Evolutionary conservation across 2,113 vertebrate genomes (phyloP).

Genomic region (Okapia johnstoni): DNA sequence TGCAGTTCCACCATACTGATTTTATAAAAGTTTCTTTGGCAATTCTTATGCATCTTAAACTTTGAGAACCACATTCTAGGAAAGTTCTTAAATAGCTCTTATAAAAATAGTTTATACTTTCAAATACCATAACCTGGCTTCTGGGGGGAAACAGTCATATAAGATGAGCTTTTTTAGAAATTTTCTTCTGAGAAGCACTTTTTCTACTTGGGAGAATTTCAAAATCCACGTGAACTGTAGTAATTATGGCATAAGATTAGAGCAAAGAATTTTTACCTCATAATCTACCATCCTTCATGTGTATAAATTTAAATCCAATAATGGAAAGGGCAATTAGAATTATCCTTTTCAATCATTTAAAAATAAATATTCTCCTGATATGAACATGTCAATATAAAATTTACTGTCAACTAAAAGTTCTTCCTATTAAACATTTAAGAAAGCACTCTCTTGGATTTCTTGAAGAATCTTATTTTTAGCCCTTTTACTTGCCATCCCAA

Average conservation of each 20-base stretch:
- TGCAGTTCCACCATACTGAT: not conserved
- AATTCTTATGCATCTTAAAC: not conserved
- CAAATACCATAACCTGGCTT: not conserved
- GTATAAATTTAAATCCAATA: not conserved
- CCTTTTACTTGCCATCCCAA: not conserved
- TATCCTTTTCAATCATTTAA: not conserved
- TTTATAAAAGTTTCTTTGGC: not conserved
- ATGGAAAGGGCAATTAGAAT: not conserved
- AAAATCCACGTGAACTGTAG: not conserved
- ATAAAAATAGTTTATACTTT: not conserved
- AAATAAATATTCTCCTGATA: not conserved
- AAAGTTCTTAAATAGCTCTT: not conserved
- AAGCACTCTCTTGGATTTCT: not conserved
- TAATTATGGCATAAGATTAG: not conserved
- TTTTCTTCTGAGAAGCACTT: not conserved
- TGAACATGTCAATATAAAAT: not conserved
- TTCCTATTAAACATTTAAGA: not conserved
- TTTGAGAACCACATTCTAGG: not conserved
- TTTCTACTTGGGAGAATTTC: not conserved
- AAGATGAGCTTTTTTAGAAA: constrained; percentile 18
- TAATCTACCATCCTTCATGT: not conserved
- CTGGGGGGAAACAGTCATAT: not conserved
- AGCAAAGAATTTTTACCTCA: not conserved
- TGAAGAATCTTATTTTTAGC: not conserved
- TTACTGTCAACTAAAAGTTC: not conserved